A percentile compares a stretch with the other conserved stretches of the same genome.
Conservation (phyloP, 2,888 invertebrate species). For the Eilema caniola region DNA sequence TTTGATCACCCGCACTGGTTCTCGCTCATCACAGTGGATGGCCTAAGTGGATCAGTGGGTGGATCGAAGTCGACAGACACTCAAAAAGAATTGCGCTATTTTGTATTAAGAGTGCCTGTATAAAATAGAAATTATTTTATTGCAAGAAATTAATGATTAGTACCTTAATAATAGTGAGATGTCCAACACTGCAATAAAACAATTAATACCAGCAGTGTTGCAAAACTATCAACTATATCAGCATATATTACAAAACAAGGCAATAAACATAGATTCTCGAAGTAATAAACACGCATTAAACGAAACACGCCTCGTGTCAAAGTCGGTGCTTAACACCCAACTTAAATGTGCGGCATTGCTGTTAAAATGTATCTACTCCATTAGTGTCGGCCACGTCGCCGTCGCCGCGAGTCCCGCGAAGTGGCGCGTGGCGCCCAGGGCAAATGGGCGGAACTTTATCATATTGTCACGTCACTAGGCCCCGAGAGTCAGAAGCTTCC, state of each 20-base stretch:
- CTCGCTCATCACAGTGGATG: no score
- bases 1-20: no score
- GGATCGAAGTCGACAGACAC: no score
- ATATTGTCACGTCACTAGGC: slow-evolving; percentile 19
- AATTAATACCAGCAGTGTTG: background rate
- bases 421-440: slow-evolving; percentile 12
- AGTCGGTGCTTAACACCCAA: slow-evolving; percentile 1
- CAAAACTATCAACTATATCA: background rate
- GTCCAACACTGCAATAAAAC: background rate
- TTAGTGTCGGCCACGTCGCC: slow-evolving; percentile 28
- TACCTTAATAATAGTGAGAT: background rate
- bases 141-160: no score
- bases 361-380: slow-evolving; percentile 26
- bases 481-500: background rate
- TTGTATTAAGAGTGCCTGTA: no score
- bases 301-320: slow-evolving; percentile 3
- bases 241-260: background rate
- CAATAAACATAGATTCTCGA: background rate
- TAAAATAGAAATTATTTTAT: no score
- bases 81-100: no score
- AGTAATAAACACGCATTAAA: slow-evolving; percentile 10
- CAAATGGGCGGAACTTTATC: slow-evolving; percentile 26
- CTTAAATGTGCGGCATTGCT: slow-evolving; percentile 7
- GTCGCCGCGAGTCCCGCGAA: slow-evolving; percentile 9
- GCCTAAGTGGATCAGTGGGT: no score